These are phyloP conservation scores for Pica pica DNA, from an alignment of 2,113 vertebrate species.

Conservation along the genomic window DNA sequence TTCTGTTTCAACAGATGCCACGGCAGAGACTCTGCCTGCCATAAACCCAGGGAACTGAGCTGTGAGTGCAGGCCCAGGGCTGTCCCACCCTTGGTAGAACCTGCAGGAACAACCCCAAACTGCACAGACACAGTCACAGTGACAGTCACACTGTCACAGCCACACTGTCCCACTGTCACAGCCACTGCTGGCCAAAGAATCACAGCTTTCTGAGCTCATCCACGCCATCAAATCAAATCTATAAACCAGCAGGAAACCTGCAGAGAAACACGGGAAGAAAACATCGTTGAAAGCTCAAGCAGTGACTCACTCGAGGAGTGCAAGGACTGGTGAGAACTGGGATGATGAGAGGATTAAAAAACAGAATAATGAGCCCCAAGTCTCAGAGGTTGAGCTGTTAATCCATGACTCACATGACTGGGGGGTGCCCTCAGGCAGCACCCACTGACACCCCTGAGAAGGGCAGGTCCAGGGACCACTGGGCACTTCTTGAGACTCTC, in stretches of 20 bases:
- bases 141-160: accelerated
- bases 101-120: neutral
- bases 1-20: neutral
- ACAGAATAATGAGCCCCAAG: neutral
- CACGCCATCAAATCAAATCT: neutral
- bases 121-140: neutral
- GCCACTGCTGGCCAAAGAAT: neutral
- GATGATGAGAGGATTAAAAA: neutral
- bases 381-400: neutral
- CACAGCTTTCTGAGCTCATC: neutral
- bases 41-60: accelerated
- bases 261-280: neutral
- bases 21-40: neutral
- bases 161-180: neutral
- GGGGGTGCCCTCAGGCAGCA: neutral
- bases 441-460: neutral
- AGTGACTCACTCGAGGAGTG: neutral
- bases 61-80: neutral
- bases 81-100: accelerated
- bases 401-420: neutral
- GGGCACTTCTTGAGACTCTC: neutral
- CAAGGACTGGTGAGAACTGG: neutral
- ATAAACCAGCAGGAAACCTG: neutral
- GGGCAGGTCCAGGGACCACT: neutral
- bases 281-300: neutral